Evolutionary conservation across 2,888 invertebrate species (phyloP).

Genomic region (Sphecodes monilicornis): DNA sequence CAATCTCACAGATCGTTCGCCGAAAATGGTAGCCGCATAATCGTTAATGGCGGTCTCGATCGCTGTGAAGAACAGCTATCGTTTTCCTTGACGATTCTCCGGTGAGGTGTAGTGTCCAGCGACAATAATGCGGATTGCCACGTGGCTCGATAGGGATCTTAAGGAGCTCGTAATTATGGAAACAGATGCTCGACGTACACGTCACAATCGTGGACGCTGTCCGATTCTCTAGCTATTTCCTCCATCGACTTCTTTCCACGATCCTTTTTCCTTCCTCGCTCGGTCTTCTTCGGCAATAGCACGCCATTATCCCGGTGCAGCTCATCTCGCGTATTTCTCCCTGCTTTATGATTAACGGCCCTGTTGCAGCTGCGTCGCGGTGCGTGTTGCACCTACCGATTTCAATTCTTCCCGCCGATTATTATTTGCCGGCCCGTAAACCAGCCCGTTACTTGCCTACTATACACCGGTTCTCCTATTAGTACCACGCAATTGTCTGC

Average conservation of each 20-base stretch:
- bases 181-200: slow-evolving; percentile 77
- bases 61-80: slow-evolving; percentile 44
- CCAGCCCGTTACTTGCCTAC: slow-evolving; percentile 21
- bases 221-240: background rate
- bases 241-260: slow-evolving; percentile 3
- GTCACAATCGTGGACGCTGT: slow-evolving; percentile 62
- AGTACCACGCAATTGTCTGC: background rate
- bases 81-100: slow-evolving; percentile 57
- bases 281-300: slow-evolving; percentile 9
- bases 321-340: slow-evolving; percentile 31
- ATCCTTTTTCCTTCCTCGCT: background rate
- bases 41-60: slow-evolving; percentile 60
- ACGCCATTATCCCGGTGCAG: slow-evolving; percentile 53
- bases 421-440: slow-evolving; percentile 51
- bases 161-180: slow-evolving; percentile 76
- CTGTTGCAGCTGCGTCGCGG: slow-evolving; percentile 63
- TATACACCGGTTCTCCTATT: background rate
- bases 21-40: slow-evolving; percentile 26
- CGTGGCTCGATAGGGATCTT: slow-evolving; percentile 66
- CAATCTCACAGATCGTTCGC: background rate
- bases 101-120: slow-evolving; percentile 27
- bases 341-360: slow-evolving; percentile 66
- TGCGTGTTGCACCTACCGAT: slow-evolving; percentile 58
- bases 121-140: slow-evolving; percentile 63
- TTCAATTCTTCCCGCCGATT: slow-evolving; percentile 61